phyloP scores from a whole-genome alignment of 1,140 invertebrate species.

The Drosophila paulistorum region DNA sequence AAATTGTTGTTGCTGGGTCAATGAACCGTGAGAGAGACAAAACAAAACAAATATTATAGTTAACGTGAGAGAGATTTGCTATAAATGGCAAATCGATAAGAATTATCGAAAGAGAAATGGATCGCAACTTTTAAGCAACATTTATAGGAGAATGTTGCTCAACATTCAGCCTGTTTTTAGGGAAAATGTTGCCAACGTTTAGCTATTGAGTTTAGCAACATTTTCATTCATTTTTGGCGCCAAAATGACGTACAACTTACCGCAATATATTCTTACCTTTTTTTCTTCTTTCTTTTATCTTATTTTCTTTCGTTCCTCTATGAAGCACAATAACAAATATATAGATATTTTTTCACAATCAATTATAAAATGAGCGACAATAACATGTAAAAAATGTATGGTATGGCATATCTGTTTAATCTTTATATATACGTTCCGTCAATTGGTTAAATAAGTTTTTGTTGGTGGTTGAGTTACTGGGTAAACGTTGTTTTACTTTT shows the following conservation, averaged over 20 bases:
- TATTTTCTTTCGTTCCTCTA: background rate
- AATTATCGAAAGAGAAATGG: background rate
- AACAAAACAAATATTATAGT: constrained; percentile 42
- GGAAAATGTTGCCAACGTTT: background rate
- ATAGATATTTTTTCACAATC: constrained; percentile 56
- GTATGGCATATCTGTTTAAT: constrained; percentile 45
- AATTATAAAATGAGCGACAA: constrained; percentile 63
- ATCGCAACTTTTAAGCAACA: background rate
- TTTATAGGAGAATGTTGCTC: background rate
- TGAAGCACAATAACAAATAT: constrained; percentile 55
- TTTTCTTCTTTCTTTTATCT: background rate
- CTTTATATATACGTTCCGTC: constrained; percentile 66
- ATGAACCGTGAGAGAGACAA: constrained; percentile 57
- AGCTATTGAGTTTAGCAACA: constrained; percentile 18
- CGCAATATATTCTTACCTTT: constrained; percentile 29
- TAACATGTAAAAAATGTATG: constrained; percentile 46
- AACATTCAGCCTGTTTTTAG: background rate
- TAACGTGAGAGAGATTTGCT: background rate
- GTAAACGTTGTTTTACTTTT: constrained; percentile 40
- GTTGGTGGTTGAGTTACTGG: constrained; percentile 31
- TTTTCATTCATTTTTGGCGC: constrained; percentile 49
- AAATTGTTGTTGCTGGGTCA: constrained; percentile 63
- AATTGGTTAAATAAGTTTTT: constrained; percentile 61
- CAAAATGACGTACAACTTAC: constrained; percentile 59
- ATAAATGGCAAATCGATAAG: background rate